These are phyloP conservation scores for Uropsilus gracilis DNA, from an alignment of 2,113 vertebrate species.

Conservation along the genomic window DNA sequence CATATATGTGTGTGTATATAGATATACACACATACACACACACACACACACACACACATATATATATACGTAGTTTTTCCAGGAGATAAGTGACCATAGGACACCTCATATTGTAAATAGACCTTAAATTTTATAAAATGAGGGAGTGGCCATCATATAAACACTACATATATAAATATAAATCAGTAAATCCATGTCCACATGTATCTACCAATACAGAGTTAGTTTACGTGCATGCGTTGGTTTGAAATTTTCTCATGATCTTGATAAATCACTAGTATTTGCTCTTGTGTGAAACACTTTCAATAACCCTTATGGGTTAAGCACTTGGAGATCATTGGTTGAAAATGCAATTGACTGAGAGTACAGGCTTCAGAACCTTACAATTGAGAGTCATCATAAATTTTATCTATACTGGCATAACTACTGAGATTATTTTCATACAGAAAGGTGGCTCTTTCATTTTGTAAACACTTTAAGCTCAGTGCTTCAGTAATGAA, in stretches of 20 bases:
- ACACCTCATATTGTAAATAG: not conserved
- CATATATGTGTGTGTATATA: too few relatives aligned
- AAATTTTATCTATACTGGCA: conserved; percentile 5
- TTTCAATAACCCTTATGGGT: conserved; percentile 34
- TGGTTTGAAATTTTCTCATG: conserved; percentile 23
- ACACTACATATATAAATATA: not conserved
- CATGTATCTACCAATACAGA: not conserved
- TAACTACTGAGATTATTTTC: conserved; percentile 40
- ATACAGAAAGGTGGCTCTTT: not conserved
- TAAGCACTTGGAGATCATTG: conserved; percentile 48
- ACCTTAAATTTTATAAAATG: not conserved
- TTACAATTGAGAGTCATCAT: not conserved
- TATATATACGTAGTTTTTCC: not conserved
- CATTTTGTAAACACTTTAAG: conserved; percentile 49
- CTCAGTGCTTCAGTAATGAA: not conserved
- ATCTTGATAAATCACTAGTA: conserved; percentile 43
- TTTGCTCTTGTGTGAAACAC: conserved; percentile 28
- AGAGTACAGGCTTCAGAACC: not conserved
- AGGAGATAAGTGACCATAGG: not conserved
- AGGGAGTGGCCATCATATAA: not conserved
- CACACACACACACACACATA: too few relatives aligned
- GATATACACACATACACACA: too few relatives aligned
- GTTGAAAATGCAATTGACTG: conserved; percentile 35
- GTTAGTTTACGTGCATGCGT: not conserved
- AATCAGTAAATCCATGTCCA: not conserved